These are phyloP conservation scores for Halcyon malimbica DNA, from an alignment of 2,113 vertebrate species.

Conservation along the genomic window DNA sequence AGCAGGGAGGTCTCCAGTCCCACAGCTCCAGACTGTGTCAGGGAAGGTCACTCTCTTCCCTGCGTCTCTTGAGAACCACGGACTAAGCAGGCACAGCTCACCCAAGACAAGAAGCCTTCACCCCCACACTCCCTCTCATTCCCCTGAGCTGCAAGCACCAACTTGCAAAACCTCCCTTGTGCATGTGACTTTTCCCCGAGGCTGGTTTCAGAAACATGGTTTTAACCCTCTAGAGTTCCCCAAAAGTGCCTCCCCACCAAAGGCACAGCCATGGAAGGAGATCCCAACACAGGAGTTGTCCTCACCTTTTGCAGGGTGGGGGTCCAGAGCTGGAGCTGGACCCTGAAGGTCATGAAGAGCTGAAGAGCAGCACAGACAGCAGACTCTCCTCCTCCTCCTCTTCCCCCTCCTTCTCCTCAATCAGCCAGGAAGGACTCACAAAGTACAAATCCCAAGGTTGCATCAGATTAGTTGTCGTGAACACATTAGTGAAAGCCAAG, in stretches of 20 bases:
- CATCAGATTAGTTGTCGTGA: background rate
- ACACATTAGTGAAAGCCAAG: background rate
- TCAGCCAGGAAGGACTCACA: background rate
- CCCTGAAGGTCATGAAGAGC: background rate
- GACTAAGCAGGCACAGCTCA: background rate
- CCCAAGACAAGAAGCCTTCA: background rate
- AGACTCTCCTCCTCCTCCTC: background rate
- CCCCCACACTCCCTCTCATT: background rate
- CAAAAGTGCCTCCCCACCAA: background rate
- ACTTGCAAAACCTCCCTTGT: constrained; percentile 40
- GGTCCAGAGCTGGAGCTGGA: background rate
- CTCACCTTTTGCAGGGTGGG: background rate
- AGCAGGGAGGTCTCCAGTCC: background rate
- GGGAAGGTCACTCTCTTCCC: background rate
- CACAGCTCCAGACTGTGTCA: background rate
- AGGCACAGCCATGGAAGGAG: background rate
- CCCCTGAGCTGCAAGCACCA: background rate
- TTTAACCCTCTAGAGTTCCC: constrained; percentile 40
- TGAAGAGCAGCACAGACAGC: background rate
- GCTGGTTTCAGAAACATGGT: background rate
- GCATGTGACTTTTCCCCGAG: constrained; percentile 30
- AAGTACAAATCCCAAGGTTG: background rate
- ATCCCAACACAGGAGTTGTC: background rate
- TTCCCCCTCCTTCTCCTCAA: background rate
- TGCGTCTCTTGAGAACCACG: background rate